A percentile compares a stretch with the other conserved stretches of the same genome.
Evolutionary conservation across 2,888 invertebrate genomes (phyloP).

Genomic region (Dynastes maya): DNA sequence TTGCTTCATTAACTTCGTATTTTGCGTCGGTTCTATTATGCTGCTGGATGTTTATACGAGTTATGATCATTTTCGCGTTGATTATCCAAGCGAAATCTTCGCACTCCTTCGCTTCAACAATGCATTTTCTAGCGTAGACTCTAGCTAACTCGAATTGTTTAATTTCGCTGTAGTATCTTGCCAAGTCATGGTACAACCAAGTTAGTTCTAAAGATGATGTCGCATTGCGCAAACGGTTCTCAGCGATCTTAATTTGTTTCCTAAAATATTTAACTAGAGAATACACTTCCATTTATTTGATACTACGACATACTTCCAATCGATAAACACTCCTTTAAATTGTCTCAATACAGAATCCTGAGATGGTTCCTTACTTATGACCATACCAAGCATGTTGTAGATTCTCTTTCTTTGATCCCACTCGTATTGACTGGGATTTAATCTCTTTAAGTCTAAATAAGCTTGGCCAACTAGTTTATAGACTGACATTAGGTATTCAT

Average conservation of each 20-base stretch:
- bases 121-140: slow-evolving; percentile 67
- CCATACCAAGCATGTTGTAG: slow-evolving; percentile 64
- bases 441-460: slow-evolving; percentile 69
- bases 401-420: slow-evolving; percentile 64
- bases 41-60: slow-evolving; percentile 69
- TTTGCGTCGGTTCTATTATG: slow-evolving; percentile 71
- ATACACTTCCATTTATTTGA: not conserved
- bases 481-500: slow-evolving; percentile 66
- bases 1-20: slow-evolving; percentile 63
- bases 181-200: slow-evolving; percentile 72
- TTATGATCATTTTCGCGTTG: slow-evolving; percentile 69
- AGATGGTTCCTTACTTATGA: slow-evolving; percentile 63
- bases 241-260: slow-evolving; percentile 62
- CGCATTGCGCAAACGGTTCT: slow-evolving; percentile 63
- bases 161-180: slow-evolving; percentile 67
- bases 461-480: slow-evolving; percentile 69
- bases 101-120: slow-evolving; percentile 64
- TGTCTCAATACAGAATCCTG: slow-evolving; percentile 66
- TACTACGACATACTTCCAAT: slow-evolving; percentile 60
- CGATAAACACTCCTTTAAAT: slow-evolving; percentile 63
- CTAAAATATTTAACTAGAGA: slow-evolving; percentile 52
- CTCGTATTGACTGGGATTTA: slow-evolving; percentile 61
- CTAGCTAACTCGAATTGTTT: slow-evolving; percentile 69
- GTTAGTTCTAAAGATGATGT: slow-evolving; percentile 67
- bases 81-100: slow-evolving; percentile 68